phyloP scores from a whole-genome alignment of 2,888 invertebrate species.

The Drosophila tanythrix region DNA sequence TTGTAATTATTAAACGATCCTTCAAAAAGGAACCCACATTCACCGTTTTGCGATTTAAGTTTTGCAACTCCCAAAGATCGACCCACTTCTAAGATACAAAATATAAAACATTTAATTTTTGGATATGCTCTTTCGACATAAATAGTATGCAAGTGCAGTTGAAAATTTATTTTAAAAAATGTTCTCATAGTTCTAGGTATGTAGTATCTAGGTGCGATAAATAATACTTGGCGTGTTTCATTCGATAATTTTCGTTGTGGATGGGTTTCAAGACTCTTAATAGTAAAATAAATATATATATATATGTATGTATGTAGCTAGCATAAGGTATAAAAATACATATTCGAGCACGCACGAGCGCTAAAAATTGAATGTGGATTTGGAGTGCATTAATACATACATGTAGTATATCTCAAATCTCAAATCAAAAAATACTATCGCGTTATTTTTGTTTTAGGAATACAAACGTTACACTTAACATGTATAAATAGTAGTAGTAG shows the following conservation, averaged over 20 bases:
- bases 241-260: conserved; percentile 15
- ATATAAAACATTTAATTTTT: conserved; percentile 9
- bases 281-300: conserved; percentile 35
- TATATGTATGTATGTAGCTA: conserved; percentile 41
- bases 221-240: conserved; percentile 68
- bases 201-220: conserved; percentile 63
- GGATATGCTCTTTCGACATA: conserved; percentile 45
- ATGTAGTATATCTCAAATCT: conserved; percentile 3
- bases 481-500: conserved; percentile 16
- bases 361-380: conserved; percentile 1
- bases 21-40: too few relatives aligned
- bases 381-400: background rate
- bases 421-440: conserved; percentile 9
- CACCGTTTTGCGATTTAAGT: background rate
- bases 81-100: background rate
- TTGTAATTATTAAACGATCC: background rate
- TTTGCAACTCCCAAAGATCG: background rate
- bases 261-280: conserved; percentile 40
- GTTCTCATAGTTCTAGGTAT: conserved; percentile 33
- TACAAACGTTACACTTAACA: conserved; percentile 47
- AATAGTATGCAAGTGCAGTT: conserved; percentile 57
- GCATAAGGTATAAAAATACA: conserved; percentile 61
- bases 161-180: conserved; percentile 50
- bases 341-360: conserved; percentile 43
- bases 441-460: conserved; percentile 18